A percentile compares a stretch with the other conserved stretches of the same genome.
These are phyloP conservation scores for Corvus cornix DNA, from an alignment of 2,113 vertebrate genomes.

Conservation along the genomic window DNA sequence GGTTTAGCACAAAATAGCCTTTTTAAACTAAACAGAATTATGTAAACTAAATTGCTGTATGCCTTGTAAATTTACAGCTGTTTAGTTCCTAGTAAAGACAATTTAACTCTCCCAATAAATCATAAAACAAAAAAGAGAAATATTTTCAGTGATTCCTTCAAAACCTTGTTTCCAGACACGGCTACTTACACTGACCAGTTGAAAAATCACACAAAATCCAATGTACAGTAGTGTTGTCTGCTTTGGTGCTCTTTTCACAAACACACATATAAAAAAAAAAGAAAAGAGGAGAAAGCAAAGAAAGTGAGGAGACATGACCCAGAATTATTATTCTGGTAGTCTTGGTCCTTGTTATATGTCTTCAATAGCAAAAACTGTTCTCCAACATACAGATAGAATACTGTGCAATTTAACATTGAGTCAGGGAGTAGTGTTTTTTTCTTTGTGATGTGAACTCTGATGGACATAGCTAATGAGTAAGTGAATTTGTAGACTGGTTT, in stretches of 20 bases:
- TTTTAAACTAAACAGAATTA: background rate
- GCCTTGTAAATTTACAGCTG: background rate
- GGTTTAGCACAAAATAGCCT: background rate
- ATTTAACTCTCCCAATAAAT: background rate
- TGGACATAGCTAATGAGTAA: background rate
- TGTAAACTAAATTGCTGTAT: background rate
- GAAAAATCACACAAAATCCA: background rate
- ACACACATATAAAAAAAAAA: background rate
- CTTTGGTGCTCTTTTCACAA: background rate
- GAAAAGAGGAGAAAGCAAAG: background rate
- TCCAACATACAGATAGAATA: background rate
- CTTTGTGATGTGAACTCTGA: background rate
- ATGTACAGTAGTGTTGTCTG: background rate
- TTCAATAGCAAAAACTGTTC: background rate
- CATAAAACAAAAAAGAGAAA: background rate
- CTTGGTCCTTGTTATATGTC: background rate
- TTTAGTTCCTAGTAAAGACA: background rate
- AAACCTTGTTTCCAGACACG: background rate
- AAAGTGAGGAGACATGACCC: background rate
- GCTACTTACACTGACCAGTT: background rate
- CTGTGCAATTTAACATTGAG: background rate
- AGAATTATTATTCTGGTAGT: background rate
- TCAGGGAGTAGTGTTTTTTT: background rate
- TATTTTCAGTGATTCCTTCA: background rate
- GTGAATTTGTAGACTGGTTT: background rate